Evolutionary conservation across 2,797 vertebrate genomes (phyloP).

Genomic region (Lagodon rhomboides): DNA sequence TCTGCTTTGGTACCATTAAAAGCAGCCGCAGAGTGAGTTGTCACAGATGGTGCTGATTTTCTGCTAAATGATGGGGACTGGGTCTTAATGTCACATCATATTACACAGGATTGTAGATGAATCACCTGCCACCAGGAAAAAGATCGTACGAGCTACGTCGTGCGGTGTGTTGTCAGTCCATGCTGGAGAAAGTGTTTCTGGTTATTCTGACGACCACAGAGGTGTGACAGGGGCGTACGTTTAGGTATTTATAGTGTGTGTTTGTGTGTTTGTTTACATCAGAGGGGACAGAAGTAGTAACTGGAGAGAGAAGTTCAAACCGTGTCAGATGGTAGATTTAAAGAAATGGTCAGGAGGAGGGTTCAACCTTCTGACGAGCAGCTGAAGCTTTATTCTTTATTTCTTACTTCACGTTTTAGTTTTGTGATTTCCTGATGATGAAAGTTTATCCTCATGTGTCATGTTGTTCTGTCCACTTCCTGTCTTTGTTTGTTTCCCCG

Average conservation of each 20-base stretch:
- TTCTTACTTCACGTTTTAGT: neutral
- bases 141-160: neutral
- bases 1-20: constrained; percentile 17
- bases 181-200: neutral
- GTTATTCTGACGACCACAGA: neutral
- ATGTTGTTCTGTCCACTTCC: too few species aligned
- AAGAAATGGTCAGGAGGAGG: neutral
- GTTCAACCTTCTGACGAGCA: neutral
- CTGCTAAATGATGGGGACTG: constrained; percentile 2
- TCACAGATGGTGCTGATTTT: constrained; percentile 11
- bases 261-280: neutral
- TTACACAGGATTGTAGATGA: neutral
- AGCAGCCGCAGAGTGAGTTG: neutral
- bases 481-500: too few species aligned
- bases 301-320: too few species aligned
- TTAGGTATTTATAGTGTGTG: too few species aligned
- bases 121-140: neutral
- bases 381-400: neutral
- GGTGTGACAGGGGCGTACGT: neutral
- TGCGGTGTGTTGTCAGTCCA: neutral
- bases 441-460: too few species aligned
- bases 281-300: too few species aligned
- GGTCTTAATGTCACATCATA: constrained; percentile 12
- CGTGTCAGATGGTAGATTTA: neutral
- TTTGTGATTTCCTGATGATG: too few species aligned